These are phyloP conservation scores for Oryctolagus cuniculus DNA, from an alignment of 2,113 vertebrate species.

Conservation along the genomic window DNA sequence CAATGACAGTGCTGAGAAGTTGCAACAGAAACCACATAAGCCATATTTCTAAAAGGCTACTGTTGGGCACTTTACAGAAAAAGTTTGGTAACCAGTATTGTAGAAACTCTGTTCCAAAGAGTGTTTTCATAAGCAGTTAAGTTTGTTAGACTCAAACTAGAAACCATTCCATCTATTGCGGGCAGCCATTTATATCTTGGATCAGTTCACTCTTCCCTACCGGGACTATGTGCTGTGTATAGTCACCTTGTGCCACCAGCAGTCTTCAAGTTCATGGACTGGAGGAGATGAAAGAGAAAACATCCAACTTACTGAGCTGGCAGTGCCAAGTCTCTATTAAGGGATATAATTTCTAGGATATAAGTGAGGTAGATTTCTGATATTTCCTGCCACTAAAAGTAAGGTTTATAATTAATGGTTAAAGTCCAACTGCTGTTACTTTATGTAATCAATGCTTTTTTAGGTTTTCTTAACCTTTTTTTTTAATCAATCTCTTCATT, in stretches of 20 bases:
- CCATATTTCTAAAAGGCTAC: neutral
- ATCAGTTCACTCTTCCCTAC: neutral
- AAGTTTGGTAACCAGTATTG: neutral
- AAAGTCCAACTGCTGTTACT: neutral
- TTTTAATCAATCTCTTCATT: neutral
- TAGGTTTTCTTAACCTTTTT: neutral
- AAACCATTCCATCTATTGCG: neutral
- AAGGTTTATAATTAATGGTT: neutral
- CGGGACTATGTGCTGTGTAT: no score
- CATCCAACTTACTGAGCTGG: neutral
- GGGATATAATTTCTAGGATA: neutral
- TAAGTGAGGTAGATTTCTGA: neutral
- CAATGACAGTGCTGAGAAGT: neutral
- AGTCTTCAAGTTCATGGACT: neutral
- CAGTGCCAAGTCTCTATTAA: neutral
- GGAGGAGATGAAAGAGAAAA: neutral
- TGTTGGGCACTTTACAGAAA: neutral
- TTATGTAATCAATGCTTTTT: neutral
- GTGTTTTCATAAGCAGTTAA: neutral
- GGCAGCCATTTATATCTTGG: neutral
- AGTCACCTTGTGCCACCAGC: neutral
- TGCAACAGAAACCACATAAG: neutral
- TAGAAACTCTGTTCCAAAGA: neutral
- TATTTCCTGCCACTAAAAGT: neutral
- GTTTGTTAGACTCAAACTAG: neutral